A percentile compares a stretch with the other conserved stretches of the same genome.
Conservation (phyloP, 1,140 invertebrate species). For the Venustaconcha ellipsiformis region DNA sequence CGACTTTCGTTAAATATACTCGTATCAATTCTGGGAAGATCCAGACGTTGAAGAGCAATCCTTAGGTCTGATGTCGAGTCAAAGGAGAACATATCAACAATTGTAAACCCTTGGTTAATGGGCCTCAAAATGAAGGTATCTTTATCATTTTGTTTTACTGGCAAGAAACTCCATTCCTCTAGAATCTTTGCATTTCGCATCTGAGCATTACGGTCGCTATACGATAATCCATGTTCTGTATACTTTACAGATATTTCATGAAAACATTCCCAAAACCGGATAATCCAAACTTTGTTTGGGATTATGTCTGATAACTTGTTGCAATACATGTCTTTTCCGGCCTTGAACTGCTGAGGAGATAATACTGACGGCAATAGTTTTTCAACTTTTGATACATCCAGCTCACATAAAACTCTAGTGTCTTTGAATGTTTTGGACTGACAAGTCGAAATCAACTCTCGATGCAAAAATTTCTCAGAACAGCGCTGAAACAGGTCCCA, state of each 20-base stretch:
- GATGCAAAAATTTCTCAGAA: slow-evolving; percentile 14
- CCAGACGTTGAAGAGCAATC: not conserved
- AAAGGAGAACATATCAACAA: not conserved
- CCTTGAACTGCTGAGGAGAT: not conserved
- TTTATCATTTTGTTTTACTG: not conserved
- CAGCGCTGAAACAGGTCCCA: not conserved
- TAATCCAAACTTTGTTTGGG: not conserved
- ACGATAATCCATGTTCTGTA: not conserved
- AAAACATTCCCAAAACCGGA: slow-evolving; percentile 9
- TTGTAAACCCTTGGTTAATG: not conserved
- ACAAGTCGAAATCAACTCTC: not conserved
- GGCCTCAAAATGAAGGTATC: not conserved
- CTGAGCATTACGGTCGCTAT: not conserved
- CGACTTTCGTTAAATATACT: not conserved
- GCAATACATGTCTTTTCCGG: not conserved
- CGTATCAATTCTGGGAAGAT: slow-evolving; percentile 2
- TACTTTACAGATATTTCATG: not conserved
- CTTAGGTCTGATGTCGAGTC: not conserved
- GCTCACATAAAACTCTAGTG: not conserved
- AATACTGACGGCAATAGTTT: not conserved
- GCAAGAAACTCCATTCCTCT: slow-evolving; percentile 15
- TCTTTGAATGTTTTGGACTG: not conserved
- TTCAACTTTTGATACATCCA: slow-evolving; percentile 9
- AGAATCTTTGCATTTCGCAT: not conserved
- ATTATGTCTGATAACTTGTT: not conserved